Evolutionary conservation across 2,113 vertebrate genomes (phyloP), one percentile per base, ranked within the genome.

Genomic region (Chloroceryle aenea): DNA sequence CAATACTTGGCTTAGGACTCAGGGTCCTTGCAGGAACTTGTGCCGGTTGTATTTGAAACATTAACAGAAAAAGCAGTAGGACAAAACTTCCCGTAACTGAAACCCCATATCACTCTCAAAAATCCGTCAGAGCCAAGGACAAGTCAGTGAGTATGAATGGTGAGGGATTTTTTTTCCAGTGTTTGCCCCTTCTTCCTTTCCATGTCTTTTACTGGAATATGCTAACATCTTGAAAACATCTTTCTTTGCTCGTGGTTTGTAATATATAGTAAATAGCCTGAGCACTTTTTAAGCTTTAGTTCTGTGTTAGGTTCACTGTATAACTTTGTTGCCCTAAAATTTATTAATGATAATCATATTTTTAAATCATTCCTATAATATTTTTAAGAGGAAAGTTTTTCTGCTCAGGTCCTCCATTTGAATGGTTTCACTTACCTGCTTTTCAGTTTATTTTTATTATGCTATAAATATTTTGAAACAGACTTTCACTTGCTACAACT

Each of bases 21-120:
- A 0, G 56, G 30, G 25, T 63, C 93, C 52, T 95, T 95, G 96
- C 85, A 94, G 68, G 75, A 94, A 90, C 94, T 93, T 91, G 95
- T 7, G 36, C 43, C 15, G 83, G 12, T 56, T 73, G 78, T 38
- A 53, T 87, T 89, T 87, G 85, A 96, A 94, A 91, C 25, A 88
- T 19, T 80, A 85, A 93, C 79, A 87, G 34, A 84, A 75, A 76
- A 94, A 71, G 30, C 50, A 45, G 62, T 40, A 34, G 68, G 88
- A 91, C 71, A 89, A 85, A 89, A 92, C 76, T 87, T 90, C 32
- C 48, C 3, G 4, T 66, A 74, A 62, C 76, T 61, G 73, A 94
- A 96, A 94, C 59, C 68, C 43, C 52, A 1, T 63, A 87, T 91
- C 59, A 3, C 23, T 69, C 75, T 52, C 55, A 84, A 56, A 85